phyloP scores from a whole-genome alignment of 2,797 vertebrate species.

The Hyperoplus immaculatus region DNA sequence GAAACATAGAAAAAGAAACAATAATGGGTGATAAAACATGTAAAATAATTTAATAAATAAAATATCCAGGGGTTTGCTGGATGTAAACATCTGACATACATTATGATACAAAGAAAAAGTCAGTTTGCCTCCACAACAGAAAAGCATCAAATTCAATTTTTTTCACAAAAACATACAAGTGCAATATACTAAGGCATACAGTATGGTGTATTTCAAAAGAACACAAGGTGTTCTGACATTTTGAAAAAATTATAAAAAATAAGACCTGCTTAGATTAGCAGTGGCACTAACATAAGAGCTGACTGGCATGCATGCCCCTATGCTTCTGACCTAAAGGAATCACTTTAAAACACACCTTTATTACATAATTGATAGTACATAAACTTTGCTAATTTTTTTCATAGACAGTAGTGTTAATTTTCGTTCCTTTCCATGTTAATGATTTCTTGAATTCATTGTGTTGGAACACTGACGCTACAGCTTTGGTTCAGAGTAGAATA shows the following conservation, averaged over 20 bases:
- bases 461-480: constrained; percentile 14
- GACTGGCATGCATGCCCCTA: constrained; percentile 66
- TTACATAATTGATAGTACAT: constrained; percentile 15
- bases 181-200: constrained; percentile 64
- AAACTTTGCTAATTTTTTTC: not conserved
- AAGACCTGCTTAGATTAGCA: constrained; percentile 32
- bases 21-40: constrained; percentile 57
- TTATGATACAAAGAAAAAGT: constrained; percentile 66
- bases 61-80: constrained; percentile 63
- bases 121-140: constrained; percentile 54
- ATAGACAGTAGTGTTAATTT: constrained; percentile 10
- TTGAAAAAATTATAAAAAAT: constrained; percentile 25
- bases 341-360: constrained; percentile 39
- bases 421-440: not conserved
- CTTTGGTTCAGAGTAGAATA: not conserved
- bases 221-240: constrained; percentile 41
- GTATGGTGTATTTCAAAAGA: constrained; percentile 35
- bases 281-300: constrained; percentile 56
- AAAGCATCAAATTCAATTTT: constrained; percentile 47
- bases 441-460: not conserved
- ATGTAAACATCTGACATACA: constrained; percentile 81
- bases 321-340: constrained; percentile 33
- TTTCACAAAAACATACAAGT: constrained; percentile 55
- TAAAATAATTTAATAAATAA: constrained; percentile 88
- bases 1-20: constrained; percentile 15